Conservation (phyloP, 1,140 invertebrate species). For the Drosophila parabipectinata region DNA sequence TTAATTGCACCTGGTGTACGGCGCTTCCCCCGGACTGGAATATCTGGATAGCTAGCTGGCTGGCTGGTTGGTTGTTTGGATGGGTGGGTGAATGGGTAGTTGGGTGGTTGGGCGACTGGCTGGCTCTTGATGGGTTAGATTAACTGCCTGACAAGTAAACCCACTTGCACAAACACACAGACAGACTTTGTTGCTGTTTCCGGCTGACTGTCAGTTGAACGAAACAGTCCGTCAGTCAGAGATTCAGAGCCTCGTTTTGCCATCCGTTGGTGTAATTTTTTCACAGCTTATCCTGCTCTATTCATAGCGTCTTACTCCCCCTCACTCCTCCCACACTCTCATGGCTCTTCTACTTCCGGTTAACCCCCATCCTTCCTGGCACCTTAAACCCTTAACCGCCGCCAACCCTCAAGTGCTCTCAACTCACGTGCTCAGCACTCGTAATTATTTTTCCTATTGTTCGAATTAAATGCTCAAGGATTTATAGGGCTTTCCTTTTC, state of each 20-base stretch:
- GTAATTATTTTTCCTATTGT: constrained; percentile 82
- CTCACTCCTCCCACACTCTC: not conserved
- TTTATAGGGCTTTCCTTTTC: constrained; percentile 65
- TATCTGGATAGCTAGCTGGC: constrained; percentile 67
- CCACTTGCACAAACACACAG: constrained; percentile 37
- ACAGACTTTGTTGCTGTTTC: constrained; percentile 68
- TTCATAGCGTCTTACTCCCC: not conserved
- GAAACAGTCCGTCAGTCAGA: constrained; percentile 51
- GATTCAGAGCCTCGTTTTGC: constrained; percentile 32
- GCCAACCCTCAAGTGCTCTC: constrained; percentile 57
- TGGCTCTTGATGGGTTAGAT: constrained; percentile 78
- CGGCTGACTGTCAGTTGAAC: constrained; percentile 72
- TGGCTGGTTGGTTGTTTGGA: not conserved
- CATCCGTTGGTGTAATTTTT: constrained; percentile 67
- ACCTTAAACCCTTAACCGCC: constrained; percentile 1
- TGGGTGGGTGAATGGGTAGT: not conserved
- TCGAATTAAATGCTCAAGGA: constrained; percentile 79
- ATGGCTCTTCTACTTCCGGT: constrained; percentile 13
- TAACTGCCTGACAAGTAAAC: constrained; percentile 82
- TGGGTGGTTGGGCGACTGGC: constrained; percentile 36
- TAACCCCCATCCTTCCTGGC: constrained; percentile 11
- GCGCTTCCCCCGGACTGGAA: constrained; percentile 75
- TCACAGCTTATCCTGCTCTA: constrained; percentile 63
- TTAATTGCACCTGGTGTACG: constrained; percentile 82
- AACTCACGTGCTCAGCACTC: constrained; percentile 78